Conservation (phyloP, 1,140 invertebrate genomes). For the Brachionus koreanus region DNA sequence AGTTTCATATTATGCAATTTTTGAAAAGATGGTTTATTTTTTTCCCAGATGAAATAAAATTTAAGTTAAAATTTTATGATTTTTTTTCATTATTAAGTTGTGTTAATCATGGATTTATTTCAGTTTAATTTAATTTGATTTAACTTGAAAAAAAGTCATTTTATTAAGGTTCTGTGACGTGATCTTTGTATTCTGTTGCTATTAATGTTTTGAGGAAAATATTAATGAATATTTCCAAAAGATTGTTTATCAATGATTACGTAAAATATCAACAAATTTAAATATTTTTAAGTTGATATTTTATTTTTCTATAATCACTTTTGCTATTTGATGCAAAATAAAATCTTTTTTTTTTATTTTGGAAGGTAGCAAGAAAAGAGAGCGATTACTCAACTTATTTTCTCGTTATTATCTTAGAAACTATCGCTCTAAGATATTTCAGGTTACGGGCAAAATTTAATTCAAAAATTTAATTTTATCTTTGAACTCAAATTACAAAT, state of each 20-base stretch:
- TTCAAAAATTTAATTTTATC: neutral
- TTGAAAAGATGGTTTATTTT: neutral
- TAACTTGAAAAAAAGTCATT: too few relatives aligned
- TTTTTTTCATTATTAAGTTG: too few relatives aligned
- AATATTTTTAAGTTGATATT: constrained; percentile 11
- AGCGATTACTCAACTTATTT: neutral
- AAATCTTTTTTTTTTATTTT: neutral
- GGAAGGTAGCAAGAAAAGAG: neutral
- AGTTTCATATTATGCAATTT: neutral
- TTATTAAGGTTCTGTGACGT: too few relatives aligned
- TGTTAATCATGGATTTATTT: neutral
- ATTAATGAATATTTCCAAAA: neutral
- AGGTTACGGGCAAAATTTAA: neutral
- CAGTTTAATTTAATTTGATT: neutral
- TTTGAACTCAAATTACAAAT: neutral
- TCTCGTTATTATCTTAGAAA: neutral
- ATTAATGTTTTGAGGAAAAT: neutral
- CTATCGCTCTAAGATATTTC: neutral
- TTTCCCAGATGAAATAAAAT: neutral
- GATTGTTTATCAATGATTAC: neutral
- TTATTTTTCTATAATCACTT: neutral
- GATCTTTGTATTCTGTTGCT: too few relatives aligned
- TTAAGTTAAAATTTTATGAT: neutral
- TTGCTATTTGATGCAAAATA: neutral
- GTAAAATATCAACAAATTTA: constrained; percentile 10